Evolutionary conservation across 2,113 vertebrate species (phyloP).

Genomic region (Dipodomys ordii): DNA sequence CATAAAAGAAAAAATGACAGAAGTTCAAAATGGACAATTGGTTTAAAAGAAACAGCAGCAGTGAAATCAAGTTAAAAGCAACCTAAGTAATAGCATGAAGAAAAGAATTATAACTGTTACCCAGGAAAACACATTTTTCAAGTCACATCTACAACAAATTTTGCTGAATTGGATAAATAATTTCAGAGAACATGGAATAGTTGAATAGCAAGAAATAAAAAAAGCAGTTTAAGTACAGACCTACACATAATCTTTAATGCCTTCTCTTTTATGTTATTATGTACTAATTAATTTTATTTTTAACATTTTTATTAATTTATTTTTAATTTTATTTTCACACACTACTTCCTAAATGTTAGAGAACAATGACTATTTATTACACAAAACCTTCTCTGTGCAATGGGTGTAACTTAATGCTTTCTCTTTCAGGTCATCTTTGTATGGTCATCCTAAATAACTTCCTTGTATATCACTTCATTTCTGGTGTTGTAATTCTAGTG

Average conservation of each 20-base stretch:
- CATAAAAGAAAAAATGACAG: background rate
- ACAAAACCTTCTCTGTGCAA: no score
- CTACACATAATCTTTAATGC: background rate
- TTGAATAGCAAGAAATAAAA: background rate
- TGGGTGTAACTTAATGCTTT: background rate
- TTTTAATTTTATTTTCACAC: no score
- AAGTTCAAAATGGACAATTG: conserved; percentile 31
- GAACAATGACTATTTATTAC: no score
- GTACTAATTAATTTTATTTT: no score
- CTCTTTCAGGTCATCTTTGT: background rate
- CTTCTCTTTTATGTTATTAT: no score
- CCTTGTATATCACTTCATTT: background rate
- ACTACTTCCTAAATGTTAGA: no score
- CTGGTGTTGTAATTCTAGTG: background rate
- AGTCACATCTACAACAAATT: conserved; percentile 27
- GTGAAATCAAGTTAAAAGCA: background rate
- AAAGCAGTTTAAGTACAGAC: background rate
- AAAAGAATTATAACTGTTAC: background rate
- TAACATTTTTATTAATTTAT: no score
- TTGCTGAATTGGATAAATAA: conserved; percentile 19
- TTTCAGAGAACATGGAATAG: conserved; percentile 11
- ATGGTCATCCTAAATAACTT: background rate
- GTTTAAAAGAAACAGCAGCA: conserved; percentile 27
- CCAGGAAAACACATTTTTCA: conserved; percentile 1
- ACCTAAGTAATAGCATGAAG: background rate